A percentile compares a stretch with the other conserved stretches of the same genome.
phyloP scores from a whole-genome alignment of 2,113 vertebrate genomes.

The Accipiter cooperii region DNA sequence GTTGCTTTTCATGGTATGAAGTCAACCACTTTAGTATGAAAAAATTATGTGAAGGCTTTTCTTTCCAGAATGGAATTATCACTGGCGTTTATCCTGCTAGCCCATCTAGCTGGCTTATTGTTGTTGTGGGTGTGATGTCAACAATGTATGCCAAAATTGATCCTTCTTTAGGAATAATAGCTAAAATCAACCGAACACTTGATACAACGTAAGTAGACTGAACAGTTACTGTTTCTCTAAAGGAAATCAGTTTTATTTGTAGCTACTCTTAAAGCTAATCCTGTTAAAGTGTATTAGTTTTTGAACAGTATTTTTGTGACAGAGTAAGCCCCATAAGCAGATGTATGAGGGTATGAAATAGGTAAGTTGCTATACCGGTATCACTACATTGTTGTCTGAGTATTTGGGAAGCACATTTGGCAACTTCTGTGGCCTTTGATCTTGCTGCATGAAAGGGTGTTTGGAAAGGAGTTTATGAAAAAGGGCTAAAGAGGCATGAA shows the following conservation, averaged over 20 bases:
- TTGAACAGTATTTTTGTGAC: background rate
- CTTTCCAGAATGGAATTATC: constrained; percentile 90
- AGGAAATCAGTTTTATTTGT: background rate
- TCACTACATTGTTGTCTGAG: background rate
- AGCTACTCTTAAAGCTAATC: background rate
- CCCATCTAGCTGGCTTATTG: constrained; percentile 89
- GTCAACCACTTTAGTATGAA: background rate
- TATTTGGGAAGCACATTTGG: background rate
- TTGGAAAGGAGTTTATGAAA: background rate
- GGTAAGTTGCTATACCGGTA: background rate
- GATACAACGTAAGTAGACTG: constrained; percentile 80
- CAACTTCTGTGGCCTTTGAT: background rate
- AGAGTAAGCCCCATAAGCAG: background rate
- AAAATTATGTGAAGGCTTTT: constrained; percentile 38
- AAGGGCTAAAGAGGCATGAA: background rate
- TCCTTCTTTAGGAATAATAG: constrained; percentile 88
- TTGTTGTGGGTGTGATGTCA: constrained; percentile 91
- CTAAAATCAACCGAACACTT: constrained; percentile 81
- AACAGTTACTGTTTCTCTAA: background rate
- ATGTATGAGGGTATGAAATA: background rate
- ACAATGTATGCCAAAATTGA: constrained; percentile 87
- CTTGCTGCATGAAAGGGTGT: background rate
- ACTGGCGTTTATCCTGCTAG: constrained; percentile 95
- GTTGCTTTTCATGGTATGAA: background rate
- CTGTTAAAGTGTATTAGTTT: background rate